phyloP scores from a whole-genome alignment of 2,888 invertebrate genomes.

The Mesorhabditis spiculigera region DNA sequence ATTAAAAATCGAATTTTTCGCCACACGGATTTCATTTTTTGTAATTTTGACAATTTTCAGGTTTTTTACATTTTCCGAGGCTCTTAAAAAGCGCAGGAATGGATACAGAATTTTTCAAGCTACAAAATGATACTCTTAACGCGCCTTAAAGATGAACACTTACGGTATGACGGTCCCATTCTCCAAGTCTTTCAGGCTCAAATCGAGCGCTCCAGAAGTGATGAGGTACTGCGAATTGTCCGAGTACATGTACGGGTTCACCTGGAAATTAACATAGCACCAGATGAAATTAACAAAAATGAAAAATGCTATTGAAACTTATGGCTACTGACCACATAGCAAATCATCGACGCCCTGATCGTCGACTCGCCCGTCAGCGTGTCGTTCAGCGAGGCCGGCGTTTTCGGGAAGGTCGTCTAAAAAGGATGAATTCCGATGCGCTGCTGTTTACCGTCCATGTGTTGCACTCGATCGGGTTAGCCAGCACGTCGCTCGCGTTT shows the following conservation, averaged over 20 bases:
- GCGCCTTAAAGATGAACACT: neutral
- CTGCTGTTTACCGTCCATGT: conserved; percentile 25
- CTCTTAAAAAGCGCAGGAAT: neutral
- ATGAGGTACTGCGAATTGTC: conserved; percentile 35
- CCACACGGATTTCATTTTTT: neutral
- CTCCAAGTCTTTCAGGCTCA: conserved; percentile 26
- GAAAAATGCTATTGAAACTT: too few relatives aligned
- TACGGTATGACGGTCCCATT: conserved; percentile 22
- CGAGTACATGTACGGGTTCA: conserved; percentile 37
- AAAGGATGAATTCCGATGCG: neutral
- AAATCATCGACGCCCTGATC: conserved; percentile 7
- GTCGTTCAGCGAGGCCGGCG: conserved; percentile 16
- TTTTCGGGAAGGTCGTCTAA: conserved; percentile 9
- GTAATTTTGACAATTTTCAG: neutral
- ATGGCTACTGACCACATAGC: neutral
- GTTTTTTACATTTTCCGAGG: neutral
- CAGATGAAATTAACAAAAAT: too few relatives aligned
- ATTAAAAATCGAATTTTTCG: too few relatives aligned
- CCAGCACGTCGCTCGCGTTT: conserved; percentile 22
- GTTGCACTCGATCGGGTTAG: conserved; percentile 21
- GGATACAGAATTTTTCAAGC: too few relatives aligned
- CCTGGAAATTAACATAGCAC: too few relatives aligned
- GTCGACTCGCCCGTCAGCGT: conserved; percentile 13
- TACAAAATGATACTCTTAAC: too few relatives aligned
- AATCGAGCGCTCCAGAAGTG: conserved; percentile 36